These are phyloP conservation scores for Tetropium fuscum DNA, from an alignment of 2,888 invertebrate species.

Conservation along the genomic window DNA sequence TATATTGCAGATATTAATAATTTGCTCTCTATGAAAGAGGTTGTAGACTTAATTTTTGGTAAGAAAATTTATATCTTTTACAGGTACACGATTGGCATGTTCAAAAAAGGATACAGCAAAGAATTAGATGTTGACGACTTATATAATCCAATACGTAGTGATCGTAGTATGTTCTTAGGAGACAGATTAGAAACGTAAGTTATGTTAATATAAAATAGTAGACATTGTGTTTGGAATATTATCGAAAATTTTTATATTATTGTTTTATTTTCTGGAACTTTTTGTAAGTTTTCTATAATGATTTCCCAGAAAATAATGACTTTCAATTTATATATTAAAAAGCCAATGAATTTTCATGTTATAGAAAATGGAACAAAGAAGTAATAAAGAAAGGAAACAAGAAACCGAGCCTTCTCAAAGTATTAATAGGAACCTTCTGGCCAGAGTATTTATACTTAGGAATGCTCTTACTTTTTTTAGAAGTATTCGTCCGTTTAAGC, in stretches of 20 bases:
- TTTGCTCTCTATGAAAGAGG: no score
- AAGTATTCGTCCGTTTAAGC: constrained; percentile 71
- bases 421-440: constrained; percentile 77
- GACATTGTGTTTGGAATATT: no score
- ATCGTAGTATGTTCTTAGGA: constrained; percentile 77
- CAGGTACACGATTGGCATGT: constrained; percentile 84
- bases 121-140: constrained; percentile 81
- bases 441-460: constrained; percentile 74
- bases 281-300: no score
- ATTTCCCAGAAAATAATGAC: no score
- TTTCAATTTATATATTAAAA: no score
- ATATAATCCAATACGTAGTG: constrained; percentile 75
- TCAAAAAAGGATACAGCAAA: constrained; percentile 79
- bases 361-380: constrained; percentile 76
- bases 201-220: no score
- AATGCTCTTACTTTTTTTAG: constrained; percentile 72
- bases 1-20: no score
- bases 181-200: constrained; percentile 74
- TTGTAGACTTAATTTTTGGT: no score
- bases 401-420: constrained; percentile 74
- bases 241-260: no score
- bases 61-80: constrained; percentile 55
- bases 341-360: constrained; percentile 37
- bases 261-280: no score
- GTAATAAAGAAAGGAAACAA: constrained; percentile 69